These are phyloP conservation scores for Sebastolobus altivelis DNA, from an alignment of 2,797 vertebrate genomes.

Conservation along the genomic window DNA sequence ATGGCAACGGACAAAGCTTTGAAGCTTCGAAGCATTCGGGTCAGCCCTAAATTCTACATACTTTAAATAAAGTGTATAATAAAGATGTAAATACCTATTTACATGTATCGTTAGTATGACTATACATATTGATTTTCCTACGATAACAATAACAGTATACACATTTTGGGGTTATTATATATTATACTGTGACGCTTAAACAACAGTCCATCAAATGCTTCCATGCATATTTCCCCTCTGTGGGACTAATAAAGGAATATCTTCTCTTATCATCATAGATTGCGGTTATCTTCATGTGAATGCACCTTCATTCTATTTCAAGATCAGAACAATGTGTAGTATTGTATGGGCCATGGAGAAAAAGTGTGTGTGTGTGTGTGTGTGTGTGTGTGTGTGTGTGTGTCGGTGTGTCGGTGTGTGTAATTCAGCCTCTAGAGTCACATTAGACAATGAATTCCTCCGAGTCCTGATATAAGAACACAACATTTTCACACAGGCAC, in stretches of 20 bases:
- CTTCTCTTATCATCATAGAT: neutral
- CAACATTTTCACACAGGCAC: conserved; percentile 22
- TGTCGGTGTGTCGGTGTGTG: neutral
- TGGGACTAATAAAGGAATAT: too few relatives aligned
- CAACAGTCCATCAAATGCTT: neutral
- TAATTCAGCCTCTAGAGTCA: conserved; percentile 37
- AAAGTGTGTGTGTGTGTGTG: neutral
- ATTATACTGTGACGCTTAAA: neutral
- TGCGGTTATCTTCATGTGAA: neutral
- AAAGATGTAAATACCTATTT: neutral
- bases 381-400: conserved; percentile 1
- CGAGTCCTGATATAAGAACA: conserved; percentile 31
- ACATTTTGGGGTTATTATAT: neutral
- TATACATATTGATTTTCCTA: neutral
- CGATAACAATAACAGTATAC: neutral
- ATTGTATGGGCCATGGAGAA: conserved; percentile 4
- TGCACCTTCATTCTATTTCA: neutral
- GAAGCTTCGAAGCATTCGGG: too few relatives aligned
- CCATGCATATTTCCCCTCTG: too few relatives aligned
- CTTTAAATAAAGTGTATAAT: neutral
- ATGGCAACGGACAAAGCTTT: too few relatives aligned
- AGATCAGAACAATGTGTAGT: neutral
- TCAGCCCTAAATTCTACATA: neutral
- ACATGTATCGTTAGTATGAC: neutral
- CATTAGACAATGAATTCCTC: conserved; percentile 54